phyloP scores from a whole-genome alignment of 2,888 invertebrate species.

The Syrista parreyssii region DNA sequence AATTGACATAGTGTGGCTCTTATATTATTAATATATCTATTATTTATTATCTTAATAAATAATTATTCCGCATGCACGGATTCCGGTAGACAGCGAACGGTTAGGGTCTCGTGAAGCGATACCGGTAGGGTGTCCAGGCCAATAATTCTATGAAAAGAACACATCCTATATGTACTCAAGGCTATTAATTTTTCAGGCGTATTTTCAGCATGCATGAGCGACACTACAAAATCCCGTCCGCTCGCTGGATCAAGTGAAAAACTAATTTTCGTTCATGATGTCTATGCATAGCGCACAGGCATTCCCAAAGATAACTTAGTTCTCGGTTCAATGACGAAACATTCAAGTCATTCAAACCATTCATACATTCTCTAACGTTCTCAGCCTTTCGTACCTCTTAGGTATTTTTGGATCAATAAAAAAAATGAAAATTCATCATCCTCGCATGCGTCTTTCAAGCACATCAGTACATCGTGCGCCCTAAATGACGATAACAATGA shows the following conservation, averaged over 20 bases:
- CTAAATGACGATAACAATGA: not conserved
- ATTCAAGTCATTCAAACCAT: not conserved
- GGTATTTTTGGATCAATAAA: not conserved
- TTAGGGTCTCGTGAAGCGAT: constrained; percentile 65
- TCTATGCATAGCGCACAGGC: not conserved
- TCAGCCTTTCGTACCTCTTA: not conserved
- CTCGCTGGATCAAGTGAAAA: not conserved
- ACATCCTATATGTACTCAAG: constrained; percentile 25
- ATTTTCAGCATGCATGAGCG: not conserved
- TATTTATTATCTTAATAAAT: not conserved
- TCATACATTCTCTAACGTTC: not conserved
- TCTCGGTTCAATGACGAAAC: not conserved
- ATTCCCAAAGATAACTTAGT: not conserved
- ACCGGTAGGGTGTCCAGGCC: constrained; percentile 63
- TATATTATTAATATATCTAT: not conserved
- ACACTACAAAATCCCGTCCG: not conserved
- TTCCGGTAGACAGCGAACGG: constrained; percentile 38
- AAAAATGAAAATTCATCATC: not conserved
- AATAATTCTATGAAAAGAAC: constrained; percentile 61
- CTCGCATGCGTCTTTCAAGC: not conserved
- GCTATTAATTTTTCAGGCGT: not conserved
- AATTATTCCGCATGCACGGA: constrained; percentile 1
- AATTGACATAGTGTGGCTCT: not conserved
- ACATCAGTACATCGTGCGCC: not conserved
- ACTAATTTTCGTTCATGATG: not conserved